Evolutionary conservation across 2,113 vertebrate species (phyloP).

Genomic region (Albula glossodonta): DNA sequence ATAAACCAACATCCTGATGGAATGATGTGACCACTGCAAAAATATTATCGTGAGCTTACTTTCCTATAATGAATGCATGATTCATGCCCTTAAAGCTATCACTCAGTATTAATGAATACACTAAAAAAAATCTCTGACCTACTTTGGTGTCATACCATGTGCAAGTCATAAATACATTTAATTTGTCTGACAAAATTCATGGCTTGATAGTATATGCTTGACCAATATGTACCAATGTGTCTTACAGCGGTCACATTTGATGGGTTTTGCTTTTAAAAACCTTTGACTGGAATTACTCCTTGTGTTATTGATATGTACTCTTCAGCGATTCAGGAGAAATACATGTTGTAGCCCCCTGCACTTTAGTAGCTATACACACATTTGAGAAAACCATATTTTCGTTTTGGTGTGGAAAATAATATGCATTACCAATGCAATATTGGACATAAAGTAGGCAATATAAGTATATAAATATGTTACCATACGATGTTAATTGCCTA

Average conservation of each 20-base stretch:
- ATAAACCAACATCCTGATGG: too few species aligned
- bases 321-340: not conserved
- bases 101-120: not conserved
- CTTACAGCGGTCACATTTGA: not conserved
- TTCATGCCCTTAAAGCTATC: not conserved
- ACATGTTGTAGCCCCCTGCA: not conserved
- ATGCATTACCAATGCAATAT: not conserved
- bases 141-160: not conserved
- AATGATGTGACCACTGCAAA: not conserved
- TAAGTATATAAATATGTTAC: not conserved
- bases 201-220: not conserved
- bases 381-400: constrained; percentile 1
- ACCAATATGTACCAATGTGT: not conserved
- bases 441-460: not conserved
- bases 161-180: not conserved
- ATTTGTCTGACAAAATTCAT: not conserved
- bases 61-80: not conserved
- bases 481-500: not conserved
- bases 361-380: not conserved
- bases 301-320: not conserved
- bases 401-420: not conserved
- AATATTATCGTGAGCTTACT: not conserved
- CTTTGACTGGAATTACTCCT: not conserved
- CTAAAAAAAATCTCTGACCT: not conserved
- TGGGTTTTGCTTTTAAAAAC: not conserved